Evolutionary conservation across 2,113 vertebrate species (phyloP).

Genomic region (Rallus limicola): DNA sequence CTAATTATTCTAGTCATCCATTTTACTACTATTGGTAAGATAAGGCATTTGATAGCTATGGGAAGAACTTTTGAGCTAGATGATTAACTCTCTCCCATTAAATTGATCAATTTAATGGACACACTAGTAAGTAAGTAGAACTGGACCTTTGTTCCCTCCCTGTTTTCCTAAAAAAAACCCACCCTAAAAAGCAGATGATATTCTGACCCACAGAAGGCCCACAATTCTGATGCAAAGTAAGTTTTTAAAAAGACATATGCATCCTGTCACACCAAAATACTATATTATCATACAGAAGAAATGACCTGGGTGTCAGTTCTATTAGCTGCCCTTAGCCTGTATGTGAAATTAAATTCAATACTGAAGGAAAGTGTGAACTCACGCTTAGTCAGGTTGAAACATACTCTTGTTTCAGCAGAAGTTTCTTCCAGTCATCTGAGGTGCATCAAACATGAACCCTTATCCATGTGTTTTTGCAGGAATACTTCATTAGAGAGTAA

Average conservation of each 20-base stretch:
- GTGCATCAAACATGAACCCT: background rate
- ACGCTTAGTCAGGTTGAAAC: background rate
- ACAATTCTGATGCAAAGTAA: background rate
- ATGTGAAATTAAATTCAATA: background rate
- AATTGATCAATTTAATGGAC: fast-evolving
- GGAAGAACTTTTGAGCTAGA: background rate
- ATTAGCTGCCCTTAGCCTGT: background rate
- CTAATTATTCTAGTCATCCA: background rate
- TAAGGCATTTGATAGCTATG: background rate
- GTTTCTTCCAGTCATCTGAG: background rate
- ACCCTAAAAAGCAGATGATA: background rate
- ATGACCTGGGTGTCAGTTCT: background rate
- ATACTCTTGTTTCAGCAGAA: background rate
- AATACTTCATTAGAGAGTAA: background rate
- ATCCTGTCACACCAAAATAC: background rate
- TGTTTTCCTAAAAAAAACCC: background rate
- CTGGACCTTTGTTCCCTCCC: background rate
- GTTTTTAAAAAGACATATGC: background rate
- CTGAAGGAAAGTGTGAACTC: background rate
- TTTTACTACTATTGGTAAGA: background rate
- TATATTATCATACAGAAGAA: background rate
- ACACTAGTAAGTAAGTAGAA: background rate
- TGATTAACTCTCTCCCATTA: background rate
- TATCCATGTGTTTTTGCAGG: background rate
- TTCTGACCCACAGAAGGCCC: background rate